A percentile compares a stretch with the other conserved stretches of the same genome.
phyloP scores from a whole-genome alignment of 2,888 invertebrate genomes.

The Rotaria macrura region DNA sequence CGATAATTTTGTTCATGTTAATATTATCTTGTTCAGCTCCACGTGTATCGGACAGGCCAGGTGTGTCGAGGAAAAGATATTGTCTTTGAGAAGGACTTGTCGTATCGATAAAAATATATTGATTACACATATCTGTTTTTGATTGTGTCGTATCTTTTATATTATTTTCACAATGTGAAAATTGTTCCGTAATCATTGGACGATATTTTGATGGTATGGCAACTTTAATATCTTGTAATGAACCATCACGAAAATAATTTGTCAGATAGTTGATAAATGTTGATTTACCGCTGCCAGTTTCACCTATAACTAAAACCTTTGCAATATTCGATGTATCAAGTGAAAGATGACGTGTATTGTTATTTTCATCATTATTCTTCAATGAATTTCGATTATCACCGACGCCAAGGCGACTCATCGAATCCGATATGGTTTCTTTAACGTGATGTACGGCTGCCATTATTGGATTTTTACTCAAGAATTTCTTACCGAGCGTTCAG shows the following conservation, averaged over 20 bases:
- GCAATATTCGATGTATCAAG: conserved; percentile 2
- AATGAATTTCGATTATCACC: neutral
- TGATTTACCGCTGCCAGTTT: conserved; percentile 16
- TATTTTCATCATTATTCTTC: neutral
- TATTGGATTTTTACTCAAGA: neutral
- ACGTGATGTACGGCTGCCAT: neutral
- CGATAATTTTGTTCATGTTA: conserved; percentile 5
- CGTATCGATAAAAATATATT: neutral
- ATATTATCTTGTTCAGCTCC: conserved; percentile 11
- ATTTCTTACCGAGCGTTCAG: neutral
- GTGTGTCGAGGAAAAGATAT: conserved; percentile 13
- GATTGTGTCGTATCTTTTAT: conserved; percentile 6
- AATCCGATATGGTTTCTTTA: neutral
- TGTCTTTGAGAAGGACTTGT: neutral
- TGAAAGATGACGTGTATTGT: neutral
- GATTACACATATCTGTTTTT: conserved; percentile 12
- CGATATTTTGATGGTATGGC: conserved; percentile 7
- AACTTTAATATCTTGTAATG: neutral
- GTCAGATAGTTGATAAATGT: conserved; percentile 15
- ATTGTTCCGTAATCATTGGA: neutral
- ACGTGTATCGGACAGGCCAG: conserved; percentile 5
- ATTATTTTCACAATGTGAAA: conserved; percentile 7
- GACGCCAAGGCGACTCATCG: neutral
- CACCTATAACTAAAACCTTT: neutral
- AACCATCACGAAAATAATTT: conserved; percentile 1